These are phyloP conservation scores for Calameuta idolon DNA, from an alignment of 2,888 invertebrate species.

Conservation along the genomic window DNA sequence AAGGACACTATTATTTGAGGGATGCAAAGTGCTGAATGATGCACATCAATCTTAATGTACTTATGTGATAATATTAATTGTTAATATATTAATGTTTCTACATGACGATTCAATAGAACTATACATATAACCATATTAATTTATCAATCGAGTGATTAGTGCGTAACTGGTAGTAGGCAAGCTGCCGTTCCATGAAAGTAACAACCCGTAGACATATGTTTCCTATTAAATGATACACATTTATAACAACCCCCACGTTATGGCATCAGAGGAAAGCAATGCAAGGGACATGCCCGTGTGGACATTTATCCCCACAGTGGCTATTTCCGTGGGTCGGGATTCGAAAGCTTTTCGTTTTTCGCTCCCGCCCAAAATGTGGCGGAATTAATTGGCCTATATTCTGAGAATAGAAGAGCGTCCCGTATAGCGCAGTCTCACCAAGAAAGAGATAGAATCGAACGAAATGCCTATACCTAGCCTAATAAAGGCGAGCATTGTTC, in stretches of 20 bases:
- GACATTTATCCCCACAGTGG: conserved; percentile 32
- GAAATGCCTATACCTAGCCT: background rate
- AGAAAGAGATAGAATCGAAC: background rate
- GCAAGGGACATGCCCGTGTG: conserved; percentile 14
- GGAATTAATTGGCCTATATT: conserved; percentile 54
- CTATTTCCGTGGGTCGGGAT: conserved; percentile 38
- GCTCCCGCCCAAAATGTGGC: conserved; percentile 40
- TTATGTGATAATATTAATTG: background rate
- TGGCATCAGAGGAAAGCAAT: conserved; percentile 6
- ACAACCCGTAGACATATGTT: conserved; percentile 25
- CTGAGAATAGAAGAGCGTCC: conserved; percentile 43
- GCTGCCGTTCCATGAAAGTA: background rate
- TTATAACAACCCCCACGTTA: conserved; percentile 14
- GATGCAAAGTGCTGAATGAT: background rate
- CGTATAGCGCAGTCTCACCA: background rate
- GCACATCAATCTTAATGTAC: background rate
- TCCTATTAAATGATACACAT: conserved; percentile 32
- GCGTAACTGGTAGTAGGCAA: background rate
- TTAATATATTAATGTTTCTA: background rate
- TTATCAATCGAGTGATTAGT: background rate
- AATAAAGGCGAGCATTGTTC: background rate
- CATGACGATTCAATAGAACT: background rate
- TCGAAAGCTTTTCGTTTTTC: conserved; percentile 44
- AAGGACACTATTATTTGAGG: background rate
- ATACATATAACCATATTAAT: background rate